Evolutionary conservation across 2,888 invertebrate genomes (phyloP), one percentile per base, ranked within the genome.

Genomic region (Habrosyne pyritoides): DNA sequence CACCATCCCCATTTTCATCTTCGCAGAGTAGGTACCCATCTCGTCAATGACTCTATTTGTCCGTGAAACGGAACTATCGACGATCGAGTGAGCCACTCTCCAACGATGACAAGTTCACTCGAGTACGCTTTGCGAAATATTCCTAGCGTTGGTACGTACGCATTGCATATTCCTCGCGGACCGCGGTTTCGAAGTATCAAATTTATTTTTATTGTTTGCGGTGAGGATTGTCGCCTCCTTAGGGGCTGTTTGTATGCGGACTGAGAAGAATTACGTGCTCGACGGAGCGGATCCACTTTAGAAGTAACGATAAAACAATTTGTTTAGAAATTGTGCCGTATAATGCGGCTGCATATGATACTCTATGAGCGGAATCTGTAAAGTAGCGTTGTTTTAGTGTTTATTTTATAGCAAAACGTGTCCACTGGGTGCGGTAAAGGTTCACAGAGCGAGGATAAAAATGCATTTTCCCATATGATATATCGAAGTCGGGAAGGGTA

Each of bases 121-220:
- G 57, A 60, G 50, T 59, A 55, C 51, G 64, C 58, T 69, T 69
- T 66, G 65, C 70, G 66, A 71, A 72, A 75, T 63, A 55, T 61
- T 64, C 58, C 62, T 58, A 24, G 22, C 22, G n/a, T 52, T n/a
- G 22, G 42, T 21, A 65, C 61, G 67, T 68, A 68, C 56, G 74
- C 65, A 84, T 85, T 79, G 82, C 83, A 83, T 84, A 86, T 85
- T 84, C 75, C 77, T 80, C 80, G 76, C 78, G 79, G 81, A 75
- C 77, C 78, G 70, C 82, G 76, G 76, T 77, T 79, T 71, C 76
- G 71, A 80, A 85, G 85, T 86, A 87, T 85, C 87, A 87, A 87
- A 89, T 90, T 87, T 89, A 90, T 87, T 89, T 89, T 91, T 90
- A 89, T 89, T 89, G 89, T 88, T 87, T 86, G 88, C 83, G 83